Evolutionary conservation across 2,888 invertebrate species (phyloP).

Genomic region (Xanthia icteritia): DNA sequence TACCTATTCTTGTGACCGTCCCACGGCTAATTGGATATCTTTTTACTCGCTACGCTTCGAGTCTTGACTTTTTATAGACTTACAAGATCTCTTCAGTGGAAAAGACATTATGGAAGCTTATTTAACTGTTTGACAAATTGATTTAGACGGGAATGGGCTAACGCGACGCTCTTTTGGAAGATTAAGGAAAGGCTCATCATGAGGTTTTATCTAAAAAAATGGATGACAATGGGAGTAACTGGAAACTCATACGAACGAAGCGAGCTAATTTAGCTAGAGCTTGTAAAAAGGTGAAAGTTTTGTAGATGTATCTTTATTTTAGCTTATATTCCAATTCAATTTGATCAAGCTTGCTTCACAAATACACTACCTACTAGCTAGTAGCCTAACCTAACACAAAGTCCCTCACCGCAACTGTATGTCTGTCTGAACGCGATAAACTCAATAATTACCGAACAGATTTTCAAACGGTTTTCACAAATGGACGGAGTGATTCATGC

Average conservation of each 20-base stretch:
- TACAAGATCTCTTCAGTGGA: slow-evolving; percentile 45
- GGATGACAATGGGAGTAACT: no score
- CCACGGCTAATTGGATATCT: slow-evolving; percentile 72
- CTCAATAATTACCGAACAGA: no score
- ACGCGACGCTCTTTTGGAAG: slow-evolving; percentile 2
- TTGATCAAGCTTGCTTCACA: no score
- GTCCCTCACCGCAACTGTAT: no score
- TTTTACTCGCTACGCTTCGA: slow-evolving; percentile 60
- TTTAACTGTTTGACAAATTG: slow-evolving; percentile 28
- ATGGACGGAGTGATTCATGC: no score
- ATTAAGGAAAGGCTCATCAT: background rate
- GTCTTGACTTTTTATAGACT: slow-evolving; percentile 52
- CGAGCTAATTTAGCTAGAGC: no score
- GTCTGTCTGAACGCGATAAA: no score
- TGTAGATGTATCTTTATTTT: background rate
- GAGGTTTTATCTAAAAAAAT: background rate
- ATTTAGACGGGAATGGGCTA: slow-evolving; percentile 10
- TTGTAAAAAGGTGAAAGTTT: background rate
- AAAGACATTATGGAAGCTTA: slow-evolving; percentile 32
- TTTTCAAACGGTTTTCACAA: no score
- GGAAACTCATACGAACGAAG: no score
- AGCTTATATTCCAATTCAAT: background rate
- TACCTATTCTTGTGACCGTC: slow-evolving; percentile 62
- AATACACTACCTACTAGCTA: background rate
- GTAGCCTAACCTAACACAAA: no score